Evolutionary conservation across 2,113 vertebrate species (phyloP).

Genomic region (Eleginops maclovinus): DNA sequence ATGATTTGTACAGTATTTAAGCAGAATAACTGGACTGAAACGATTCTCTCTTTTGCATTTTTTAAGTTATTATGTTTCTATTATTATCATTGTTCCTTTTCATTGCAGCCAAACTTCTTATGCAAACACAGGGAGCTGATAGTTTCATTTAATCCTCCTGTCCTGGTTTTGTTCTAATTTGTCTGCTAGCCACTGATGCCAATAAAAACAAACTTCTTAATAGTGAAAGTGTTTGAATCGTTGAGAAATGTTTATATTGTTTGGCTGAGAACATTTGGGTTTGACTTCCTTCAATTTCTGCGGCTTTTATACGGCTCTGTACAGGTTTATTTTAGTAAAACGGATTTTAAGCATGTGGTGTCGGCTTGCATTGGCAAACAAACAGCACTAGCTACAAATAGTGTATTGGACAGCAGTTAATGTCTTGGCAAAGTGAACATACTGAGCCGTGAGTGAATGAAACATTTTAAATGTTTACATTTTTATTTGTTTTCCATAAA

Average conservation of each 20-base stretch:
- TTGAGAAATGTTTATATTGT: neutral
- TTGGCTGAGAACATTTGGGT: neutral
- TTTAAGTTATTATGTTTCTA: constrained; percentile 47
- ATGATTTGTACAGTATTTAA: constrained; percentile 69
- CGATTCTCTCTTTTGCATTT: constrained; percentile 55
- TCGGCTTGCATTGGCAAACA: neutral
- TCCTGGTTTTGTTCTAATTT: constrained; percentile 56
- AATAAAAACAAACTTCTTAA: constrained; percentile 82
- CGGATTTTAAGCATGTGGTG: neutral
- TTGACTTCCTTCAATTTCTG: neutral
- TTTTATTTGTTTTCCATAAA: neutral
- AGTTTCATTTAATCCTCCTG: constrained; percentile 23
- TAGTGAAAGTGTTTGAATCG: constrained; percentile 30
- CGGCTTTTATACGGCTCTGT: too few relatives aligned
- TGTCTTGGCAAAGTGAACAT: neutral
- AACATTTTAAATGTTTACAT: neutral
- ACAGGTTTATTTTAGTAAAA: too few relatives aligned
- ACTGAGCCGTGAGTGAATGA: neutral
- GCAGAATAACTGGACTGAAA: constrained; percentile 30
- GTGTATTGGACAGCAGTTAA: neutral
- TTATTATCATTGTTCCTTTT: constrained; percentile 21
- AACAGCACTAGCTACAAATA: neutral
- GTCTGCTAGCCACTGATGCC: constrained; percentile 76
- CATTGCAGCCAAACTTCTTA: constrained; percentile 70
- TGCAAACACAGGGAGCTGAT: constrained; percentile 70